Percentiles rank a stretch among this genome's conserved stretches.
phyloP scores from a whole-genome alignment of 1,140 invertebrate species.

The Cydia amplana region DNA sequence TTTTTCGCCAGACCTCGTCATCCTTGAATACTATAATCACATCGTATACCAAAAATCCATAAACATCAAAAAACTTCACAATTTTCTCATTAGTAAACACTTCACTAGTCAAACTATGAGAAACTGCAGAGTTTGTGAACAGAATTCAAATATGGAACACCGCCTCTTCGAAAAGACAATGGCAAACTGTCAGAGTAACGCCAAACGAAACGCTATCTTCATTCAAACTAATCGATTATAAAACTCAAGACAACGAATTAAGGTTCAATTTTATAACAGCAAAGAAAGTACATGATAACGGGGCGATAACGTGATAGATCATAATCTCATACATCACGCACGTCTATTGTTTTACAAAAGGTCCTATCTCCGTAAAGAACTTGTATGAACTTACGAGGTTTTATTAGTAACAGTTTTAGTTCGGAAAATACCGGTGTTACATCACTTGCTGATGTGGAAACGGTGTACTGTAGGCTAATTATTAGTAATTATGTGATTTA shows the following conservation, averaged over 20 bases:
- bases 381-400: neutral
- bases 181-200: neutral
- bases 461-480: too few species aligned
- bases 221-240: neutral
- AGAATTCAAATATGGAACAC: conserved; percentile 1
- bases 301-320: conserved; percentile 28
- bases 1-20: neutral
- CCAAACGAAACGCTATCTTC: conserved; percentile 2
- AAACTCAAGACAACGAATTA: neutral
- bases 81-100: neutral
- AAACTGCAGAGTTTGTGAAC: too few species aligned
- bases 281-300: conserved; percentile 20
- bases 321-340: conserved; percentile 27
- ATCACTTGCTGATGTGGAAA: neutral
- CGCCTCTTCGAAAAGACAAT: conserved; percentile 1
- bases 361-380: neutral
- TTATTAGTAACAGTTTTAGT: neutral
- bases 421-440: conserved; percentile 3
- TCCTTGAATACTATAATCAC: neutral
- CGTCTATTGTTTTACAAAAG: neutral
- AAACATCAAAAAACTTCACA: neutral
- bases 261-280: neutral
- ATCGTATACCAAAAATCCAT: neutral
- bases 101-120: neutral
- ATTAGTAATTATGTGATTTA: too few species aligned